Base-by-base conservation (phyloP, 1,140 invertebrate species). In the Scaptomyza pallida region DNA sequence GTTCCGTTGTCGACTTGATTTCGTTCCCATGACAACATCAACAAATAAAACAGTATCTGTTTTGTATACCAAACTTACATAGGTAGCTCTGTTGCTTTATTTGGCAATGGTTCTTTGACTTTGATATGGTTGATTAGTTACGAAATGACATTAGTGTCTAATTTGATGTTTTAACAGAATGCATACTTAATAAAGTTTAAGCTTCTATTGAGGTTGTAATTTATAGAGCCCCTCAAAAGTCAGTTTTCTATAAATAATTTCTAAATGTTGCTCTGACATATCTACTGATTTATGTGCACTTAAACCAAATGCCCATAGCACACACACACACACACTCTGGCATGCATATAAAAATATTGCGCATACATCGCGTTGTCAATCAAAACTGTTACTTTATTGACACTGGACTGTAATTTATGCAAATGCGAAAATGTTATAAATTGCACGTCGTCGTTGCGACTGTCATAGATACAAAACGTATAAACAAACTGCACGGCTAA, bases 341-440 rank as follows among this genome's bases (percentile, higher is more conserved):
- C 15, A 47, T 9, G 21, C 15, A 47, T 21, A 33, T 60, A n/a
- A 48, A 51, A 61, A 59, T 65, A 67, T 65, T 57, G 13, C 55
- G 33, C 37, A 63, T 55, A 63, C 67, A 33, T 17, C 21, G n/a
- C 47, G 23, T 47, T 37, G 55, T 61, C 41, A 21, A 30, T 65
- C 44, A 59, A 61, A 56, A n/a, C n/a, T 41, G 43, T 54, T 16
- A 41, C 13, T 52, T 37, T 40, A 48, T 65, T 60, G 56, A 44
- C 48, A 47, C 10, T 44, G 50, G 15, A 5, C 4, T 35, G 47
- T 64, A 68, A 85, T 85, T 75, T 85, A 86, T 86, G 76, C 51
- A 55, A 80, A 80, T 76, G 44, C 51, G 54, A 85, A 81, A 83
- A 82, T 72, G 59, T 62, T 60, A 56, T 60, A 79, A 82, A 55